A percentile compares a stretch with the other conserved stretches of the same genome.
Conservation (phyloP, 2,113 vertebrate species). For the Brachypodius melanocephalos region DNA sequence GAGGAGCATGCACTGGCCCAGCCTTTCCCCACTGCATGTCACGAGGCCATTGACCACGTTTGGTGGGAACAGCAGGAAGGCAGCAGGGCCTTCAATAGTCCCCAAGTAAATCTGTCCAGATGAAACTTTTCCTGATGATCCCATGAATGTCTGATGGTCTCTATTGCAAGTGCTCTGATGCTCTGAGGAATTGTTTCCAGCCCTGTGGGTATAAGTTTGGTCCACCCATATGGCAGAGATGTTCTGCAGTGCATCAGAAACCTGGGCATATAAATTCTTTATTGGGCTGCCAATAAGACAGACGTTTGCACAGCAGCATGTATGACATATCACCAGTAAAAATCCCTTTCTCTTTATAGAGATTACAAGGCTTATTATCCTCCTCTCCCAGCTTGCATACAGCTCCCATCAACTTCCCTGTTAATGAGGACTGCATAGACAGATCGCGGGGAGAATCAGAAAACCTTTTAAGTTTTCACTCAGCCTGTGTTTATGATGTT, state of each 20-base stretch:
- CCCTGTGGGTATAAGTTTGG: background rate
- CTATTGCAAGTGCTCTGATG: background rate
- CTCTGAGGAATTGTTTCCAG: background rate
- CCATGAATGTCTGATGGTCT: background rate
- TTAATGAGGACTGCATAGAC: conserved; percentile 31
- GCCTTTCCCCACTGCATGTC: fast-evolving
- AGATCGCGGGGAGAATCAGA: background rate
- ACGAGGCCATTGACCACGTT: fast-evolving
- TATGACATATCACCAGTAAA: background rate
- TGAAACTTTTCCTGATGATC: background rate
- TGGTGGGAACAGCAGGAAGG: background rate
- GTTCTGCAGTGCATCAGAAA: background rate
- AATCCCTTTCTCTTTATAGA: conserved; percentile 12
- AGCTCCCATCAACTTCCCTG: conserved; percentile 11
- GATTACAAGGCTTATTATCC: conserved; percentile 47
- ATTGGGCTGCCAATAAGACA: background rate
- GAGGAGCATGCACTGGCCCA: background rate
- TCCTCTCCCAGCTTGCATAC: background rate
- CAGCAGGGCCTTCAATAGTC: background rate
- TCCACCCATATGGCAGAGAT: background rate
- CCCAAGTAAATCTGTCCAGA: background rate
- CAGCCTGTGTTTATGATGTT: conserved; percentile 61
- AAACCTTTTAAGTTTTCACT: conserved; percentile 48
- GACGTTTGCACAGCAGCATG: background rate
- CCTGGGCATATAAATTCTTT: background rate